Conservation (phyloP, 2,888 invertebrate genomes). For the Thera britannica region DNA sequence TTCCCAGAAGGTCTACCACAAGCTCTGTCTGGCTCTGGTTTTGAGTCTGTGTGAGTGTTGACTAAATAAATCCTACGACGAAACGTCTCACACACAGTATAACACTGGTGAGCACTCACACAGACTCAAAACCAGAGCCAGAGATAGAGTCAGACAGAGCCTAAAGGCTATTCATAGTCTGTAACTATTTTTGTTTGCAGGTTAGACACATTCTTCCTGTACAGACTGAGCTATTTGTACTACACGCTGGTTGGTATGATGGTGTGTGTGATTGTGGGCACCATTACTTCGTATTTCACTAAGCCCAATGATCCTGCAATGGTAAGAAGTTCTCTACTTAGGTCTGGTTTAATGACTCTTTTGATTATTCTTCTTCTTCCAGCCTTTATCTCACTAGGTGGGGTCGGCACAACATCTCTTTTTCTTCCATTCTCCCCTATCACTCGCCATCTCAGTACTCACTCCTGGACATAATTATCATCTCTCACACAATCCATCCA, state of each 20-base stretch:
- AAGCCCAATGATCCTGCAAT: conserved; percentile 85
- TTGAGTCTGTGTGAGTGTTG: too few species aligned
- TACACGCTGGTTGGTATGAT: conserved; percentile 90
- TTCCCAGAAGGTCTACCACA: too few species aligned
- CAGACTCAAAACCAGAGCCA: too few species aligned
- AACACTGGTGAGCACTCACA: too few species aligned
- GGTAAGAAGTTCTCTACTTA: conserved; percentile 55
- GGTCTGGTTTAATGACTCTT: background rate
- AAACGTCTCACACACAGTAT: too few species aligned
- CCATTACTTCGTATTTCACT: conserved; percentile 88
- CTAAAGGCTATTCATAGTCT: conserved; percentile 26
- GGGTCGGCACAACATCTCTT: too few species aligned
- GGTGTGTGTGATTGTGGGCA: conserved; percentile 87
- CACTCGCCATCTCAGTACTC: too few species aligned
- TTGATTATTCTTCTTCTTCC: background rate
- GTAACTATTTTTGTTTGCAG: conserved; percentile 55
- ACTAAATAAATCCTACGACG: too few species aligned
- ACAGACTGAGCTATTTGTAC: conserved; percentile 90
- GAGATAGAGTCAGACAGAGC: too few species aligned
- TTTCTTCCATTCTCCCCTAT: too few species aligned
- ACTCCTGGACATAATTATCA: background rate
- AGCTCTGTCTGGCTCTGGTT: too few species aligned
- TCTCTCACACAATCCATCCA: background rate
- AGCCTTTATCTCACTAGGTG: too few species aligned
- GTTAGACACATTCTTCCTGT: conserved; percentile 87